Evolutionary conservation across 2,888 invertebrate species (phyloP).

Genomic region (Cheilosia vernalis): DNA sequence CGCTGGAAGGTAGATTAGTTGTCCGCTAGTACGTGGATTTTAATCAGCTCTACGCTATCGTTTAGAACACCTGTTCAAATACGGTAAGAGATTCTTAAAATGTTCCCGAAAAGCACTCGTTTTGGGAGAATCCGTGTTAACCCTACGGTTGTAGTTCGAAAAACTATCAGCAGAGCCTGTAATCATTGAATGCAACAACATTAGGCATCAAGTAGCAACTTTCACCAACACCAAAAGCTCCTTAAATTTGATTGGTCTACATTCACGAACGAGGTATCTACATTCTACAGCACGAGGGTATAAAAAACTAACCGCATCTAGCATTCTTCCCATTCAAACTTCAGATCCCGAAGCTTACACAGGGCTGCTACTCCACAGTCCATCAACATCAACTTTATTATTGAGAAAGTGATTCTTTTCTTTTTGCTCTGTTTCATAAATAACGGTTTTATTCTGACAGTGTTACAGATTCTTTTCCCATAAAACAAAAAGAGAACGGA

Average conservation of each 20-base stretch:
- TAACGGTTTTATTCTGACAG: slow-evolving; percentile 24
- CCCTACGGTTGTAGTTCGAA: too few species aligned
- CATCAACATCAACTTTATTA: slow-evolving; percentile 2
- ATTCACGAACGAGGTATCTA: slow-evolving; percentile 42
- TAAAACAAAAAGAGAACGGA: background rate
- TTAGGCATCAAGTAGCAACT: slow-evolving; percentile 47
- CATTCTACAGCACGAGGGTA: slow-evolving; percentile 41
- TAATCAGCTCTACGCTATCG: too few species aligned
- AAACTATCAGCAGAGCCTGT: too few species aligned
- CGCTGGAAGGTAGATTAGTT: too few species aligned
- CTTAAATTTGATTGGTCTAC: slow-evolving; percentile 80
- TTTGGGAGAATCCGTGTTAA: too few species aligned
- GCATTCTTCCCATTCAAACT: slow-evolving; percentile 72
- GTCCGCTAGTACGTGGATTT: too few species aligned
- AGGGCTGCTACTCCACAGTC: slow-evolving; percentile 18
- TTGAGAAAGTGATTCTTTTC: background rate
- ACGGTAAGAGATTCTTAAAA: too few species aligned
- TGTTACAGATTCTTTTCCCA: background rate
- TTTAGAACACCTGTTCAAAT: too few species aligned
- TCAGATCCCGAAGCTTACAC: slow-evolving; percentile 62
- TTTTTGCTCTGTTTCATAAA: slow-evolving; percentile 13
- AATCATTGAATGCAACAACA: too few species aligned
- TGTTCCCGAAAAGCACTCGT: too few species aligned
- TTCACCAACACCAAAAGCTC: slow-evolving; percentile 78
- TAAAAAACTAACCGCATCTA: slow-evolving; percentile 68